Base-by-base conservation (phyloP, 30 jellyfish, hydroid and myxozoan genomes). In the Turritopsis dohrnii region DNA sequence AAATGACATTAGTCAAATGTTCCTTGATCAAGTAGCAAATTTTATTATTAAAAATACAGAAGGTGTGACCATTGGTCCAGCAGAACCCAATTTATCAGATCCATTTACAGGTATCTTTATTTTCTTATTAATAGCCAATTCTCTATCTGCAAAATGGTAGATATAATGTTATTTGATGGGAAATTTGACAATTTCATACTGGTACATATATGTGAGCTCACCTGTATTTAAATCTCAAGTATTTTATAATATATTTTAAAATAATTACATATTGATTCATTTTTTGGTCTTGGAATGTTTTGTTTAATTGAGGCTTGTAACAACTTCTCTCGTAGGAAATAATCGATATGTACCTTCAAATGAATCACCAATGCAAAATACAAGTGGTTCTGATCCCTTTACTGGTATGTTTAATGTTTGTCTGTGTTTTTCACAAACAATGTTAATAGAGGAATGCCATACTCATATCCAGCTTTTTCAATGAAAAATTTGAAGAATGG, bases 1-100 rank as follows among this genome's bases (percentile, higher is more conserved):
- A 52, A 94, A 94, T 71, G 93, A 94, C 53, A 52, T 94, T 1
- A 94, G 99, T 71, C 99, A 94, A 7, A n/a, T 84, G 90, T 94
- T 86, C 71, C 85, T 94, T 66, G 99, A 94, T 30, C 95, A 94
- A 65, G 99, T 94, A 22, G 99, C 97, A 7, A 75, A 84, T 27
- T 94, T 94, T 81, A 89, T 94, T 8, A 72, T 87, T 30, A 86
- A 89, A 53, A 94, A 94, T 79, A 89, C 99, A 16, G 90, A 83
- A 53, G 97, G 97, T 19, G 93, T 89, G 19, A 89, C 94, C 20
- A 83, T 94, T 41, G 99, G 97, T 29, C 87, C 81, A 54, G 54
- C 92, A 13, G 76, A 54, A 41, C 54, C 88, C n/a, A 29, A 41
- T 16, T 69, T 83, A 52, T 79, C 95, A 8, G 99, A 94, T 65